Conservation (phyloP, 2,797 vertebrate species). For the Pangasius djambal region DNA sequence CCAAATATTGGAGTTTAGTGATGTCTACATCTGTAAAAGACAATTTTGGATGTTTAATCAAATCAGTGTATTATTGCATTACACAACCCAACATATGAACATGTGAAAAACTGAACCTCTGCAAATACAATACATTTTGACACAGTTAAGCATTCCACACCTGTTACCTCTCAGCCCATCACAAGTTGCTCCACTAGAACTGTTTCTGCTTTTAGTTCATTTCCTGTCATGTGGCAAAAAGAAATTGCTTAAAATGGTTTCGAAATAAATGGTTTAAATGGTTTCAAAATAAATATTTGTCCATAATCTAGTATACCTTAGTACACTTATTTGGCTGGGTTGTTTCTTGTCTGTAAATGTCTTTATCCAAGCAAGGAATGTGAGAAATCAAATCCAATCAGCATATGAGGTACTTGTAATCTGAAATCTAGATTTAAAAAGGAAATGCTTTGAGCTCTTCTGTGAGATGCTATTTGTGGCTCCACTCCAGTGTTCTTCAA, state of each 20-base stretch:
- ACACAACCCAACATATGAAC: neutral
- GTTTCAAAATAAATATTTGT: neutral
- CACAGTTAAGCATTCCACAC: neutral
- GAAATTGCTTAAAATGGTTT: neutral
- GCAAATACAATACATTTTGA: neutral
- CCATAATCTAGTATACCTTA: neutral
- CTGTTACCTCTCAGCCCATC: neutral
- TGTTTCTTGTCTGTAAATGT: neutral
- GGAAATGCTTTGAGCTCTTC: conserved; percentile 3
- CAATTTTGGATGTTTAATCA: neutral
- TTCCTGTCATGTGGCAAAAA: neutral
- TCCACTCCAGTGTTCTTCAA: neutral
- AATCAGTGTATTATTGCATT: conserved; percentile 1
- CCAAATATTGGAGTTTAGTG: neutral
- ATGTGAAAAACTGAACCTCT: neutral
- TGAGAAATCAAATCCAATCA: neutral
- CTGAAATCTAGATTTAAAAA: neutral
- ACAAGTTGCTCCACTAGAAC: neutral
- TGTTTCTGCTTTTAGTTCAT: neutral
- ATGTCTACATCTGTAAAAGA: neutral
- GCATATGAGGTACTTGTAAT: neutral
- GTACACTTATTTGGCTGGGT: neutral
- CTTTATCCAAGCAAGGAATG: neutral
- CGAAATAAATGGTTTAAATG: neutral
- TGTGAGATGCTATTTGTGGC: conserved; percentile 17